Base-by-base conservation (phyloP, 1,140 invertebrate species). In the Sinonovacula constricta region DNA sequence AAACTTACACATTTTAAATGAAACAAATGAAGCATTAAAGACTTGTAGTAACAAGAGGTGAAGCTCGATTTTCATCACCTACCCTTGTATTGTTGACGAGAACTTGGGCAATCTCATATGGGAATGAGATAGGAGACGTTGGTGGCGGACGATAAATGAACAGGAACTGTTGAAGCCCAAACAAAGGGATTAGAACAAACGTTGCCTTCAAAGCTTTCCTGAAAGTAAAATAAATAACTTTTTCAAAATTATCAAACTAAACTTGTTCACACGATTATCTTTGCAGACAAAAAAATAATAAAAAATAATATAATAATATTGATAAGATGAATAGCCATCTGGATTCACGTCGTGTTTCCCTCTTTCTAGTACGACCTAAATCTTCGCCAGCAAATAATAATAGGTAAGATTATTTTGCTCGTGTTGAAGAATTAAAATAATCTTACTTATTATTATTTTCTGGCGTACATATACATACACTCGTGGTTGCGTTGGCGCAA, bases 151-250 rank as follows among this genome's bases (percentile, higher is more conserved):
- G 93, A 90, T 97, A 97, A 24, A 96, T 96, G 36, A 95, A 97
- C 33, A 97, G 92, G 81, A 98, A 92, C 89, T 97, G 97, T 88
- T 98, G 93, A 14, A 93, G 88, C 7, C 93, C 93, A 80, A 94
- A 93, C 31, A 94, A 87, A 1, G 93, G 93, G 30, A 98, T 94
- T 76, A 98, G 92, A 56, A 98, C 93, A 82, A 97, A 92, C 0
- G 96, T 97, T 1, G 97, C 97, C 63, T 96, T 88, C 10, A 94
- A 88, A 7, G 93, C 92, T 88, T 92, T 92, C 83, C 94, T 86
- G 80, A 57, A 63, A 79, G 31, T 53, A 39, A 67, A 71, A 67
- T 59, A 87, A 34, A 14, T 30, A 60, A 60, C 30, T 1, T 2
- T 60, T 18, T 60, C 15, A 1, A 60, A 18, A 24, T 30, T 24